These are phyloP conservation scores for Capitella teleta DNA, from an alignment of 1,140 invertebrate species.

Conservation along the genomic window DNA sequence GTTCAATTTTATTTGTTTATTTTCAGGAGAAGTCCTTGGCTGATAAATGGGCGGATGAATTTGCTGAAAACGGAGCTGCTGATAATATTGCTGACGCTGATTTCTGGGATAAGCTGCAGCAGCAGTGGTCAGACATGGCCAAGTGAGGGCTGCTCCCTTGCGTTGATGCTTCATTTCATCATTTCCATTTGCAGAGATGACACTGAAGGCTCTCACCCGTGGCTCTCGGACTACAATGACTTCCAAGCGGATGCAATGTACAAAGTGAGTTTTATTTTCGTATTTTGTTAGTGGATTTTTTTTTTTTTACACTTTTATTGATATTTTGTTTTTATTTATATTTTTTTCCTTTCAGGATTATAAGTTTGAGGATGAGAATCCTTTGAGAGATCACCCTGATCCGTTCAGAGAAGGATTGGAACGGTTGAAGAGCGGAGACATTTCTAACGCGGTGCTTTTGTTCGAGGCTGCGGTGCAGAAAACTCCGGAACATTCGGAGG, in stretches of 20 bases:
- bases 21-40: constrained; percentile 26
- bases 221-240: constrained; percentile 55
- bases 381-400: constrained; percentile 62
- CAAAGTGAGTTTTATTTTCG: constrained; percentile 5
- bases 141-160: constrained; percentile 23
- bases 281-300: not conserved
- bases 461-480: constrained; percentile 92
- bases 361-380: constrained; percentile 73
- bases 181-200: constrained; percentile 19
- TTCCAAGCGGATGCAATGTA: constrained; percentile 24
- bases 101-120: constrained; percentile 64
- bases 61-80: constrained; percentile 27
- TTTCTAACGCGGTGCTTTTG: constrained; percentile 86
- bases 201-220: constrained; percentile 48
- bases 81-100: constrained; percentile 44
- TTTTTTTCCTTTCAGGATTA: constrained; percentile 52
- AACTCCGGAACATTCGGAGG: constrained; percentile 64
- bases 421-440: constrained; percentile 70
- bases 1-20: not conserved
- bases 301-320: not conserved
- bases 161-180: no score
- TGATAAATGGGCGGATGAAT: constrained; percentile 49
- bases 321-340: not conserved
- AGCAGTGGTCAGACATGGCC: constrained; percentile 63
- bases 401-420: constrained; percentile 75